Evolutionary conservation across 2,797 vertebrate species (phyloP).

Genomic region (Myotis findleyi): DNA sequence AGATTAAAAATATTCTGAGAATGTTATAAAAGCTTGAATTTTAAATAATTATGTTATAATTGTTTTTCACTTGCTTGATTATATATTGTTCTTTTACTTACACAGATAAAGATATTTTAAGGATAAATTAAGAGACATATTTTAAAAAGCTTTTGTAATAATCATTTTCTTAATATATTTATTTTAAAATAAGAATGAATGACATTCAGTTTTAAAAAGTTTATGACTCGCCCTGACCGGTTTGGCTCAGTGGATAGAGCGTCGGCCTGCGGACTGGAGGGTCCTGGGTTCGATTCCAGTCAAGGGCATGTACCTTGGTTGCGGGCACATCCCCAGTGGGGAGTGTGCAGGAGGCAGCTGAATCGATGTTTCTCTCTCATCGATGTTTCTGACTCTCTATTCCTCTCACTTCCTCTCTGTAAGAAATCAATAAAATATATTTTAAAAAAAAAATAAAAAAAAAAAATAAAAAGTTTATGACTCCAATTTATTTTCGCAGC

Average conservation of each 20-base stretch:
- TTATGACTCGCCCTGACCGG: too few species aligned
- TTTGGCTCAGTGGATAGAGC: too few species aligned
- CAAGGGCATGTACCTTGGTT: too few species aligned
- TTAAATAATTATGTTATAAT: constrained; percentile 6
- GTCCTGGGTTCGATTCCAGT: too few species aligned
- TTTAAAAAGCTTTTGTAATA: not conserved
- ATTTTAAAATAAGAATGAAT: not conserved
- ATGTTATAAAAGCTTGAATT: constrained; percentile 7
- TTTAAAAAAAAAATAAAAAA: too few species aligned
- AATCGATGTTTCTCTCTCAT: too few species aligned
- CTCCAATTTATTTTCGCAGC: not conserved
- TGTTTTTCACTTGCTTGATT: constrained; percentile 24
- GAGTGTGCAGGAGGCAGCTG: too few species aligned
- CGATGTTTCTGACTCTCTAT: too few species aligned
- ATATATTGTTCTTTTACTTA: constrained; percentile 13
- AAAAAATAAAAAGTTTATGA: not conserved
- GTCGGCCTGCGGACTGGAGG: too few species aligned
- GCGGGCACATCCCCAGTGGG: too few species aligned
- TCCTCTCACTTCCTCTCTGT: too few species aligned
- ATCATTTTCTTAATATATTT: not conserved
- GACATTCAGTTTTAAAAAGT: not conserved
- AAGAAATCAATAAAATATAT: too few species aligned
- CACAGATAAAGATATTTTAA: constrained; percentile 3
- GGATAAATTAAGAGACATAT: not conserved
- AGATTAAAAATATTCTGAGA: not conserved